phyloP scores from a whole-genome alignment of 1,140 invertebrate genomes.

The Apolygus lucorum region DNA sequence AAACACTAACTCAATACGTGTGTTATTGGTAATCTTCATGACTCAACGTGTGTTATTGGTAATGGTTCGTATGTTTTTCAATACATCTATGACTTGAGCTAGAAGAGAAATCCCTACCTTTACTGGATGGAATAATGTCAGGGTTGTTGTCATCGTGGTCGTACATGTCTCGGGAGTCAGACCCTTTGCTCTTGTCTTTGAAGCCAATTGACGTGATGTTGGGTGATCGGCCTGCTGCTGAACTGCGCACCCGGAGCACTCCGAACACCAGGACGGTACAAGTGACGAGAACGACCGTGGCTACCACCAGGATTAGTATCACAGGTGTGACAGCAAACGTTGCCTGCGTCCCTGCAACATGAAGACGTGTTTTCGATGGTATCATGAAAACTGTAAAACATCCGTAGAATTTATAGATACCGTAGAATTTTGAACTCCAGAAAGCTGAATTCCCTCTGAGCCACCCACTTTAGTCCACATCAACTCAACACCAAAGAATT shows the following conservation, averaged over 20 bases:
- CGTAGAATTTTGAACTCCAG: too few species aligned
- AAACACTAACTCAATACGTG: too few species aligned
- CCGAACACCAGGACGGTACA: conserved; percentile 60
- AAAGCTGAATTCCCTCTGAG: too few species aligned
- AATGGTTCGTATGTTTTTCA: too few species aligned
- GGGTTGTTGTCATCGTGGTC: conserved; percentile 72
- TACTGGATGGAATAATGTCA: conserved; percentile 74
- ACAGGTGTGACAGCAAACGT: conserved; percentile 63
- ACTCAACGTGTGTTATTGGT: too few species aligned
- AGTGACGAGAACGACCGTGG: conserved; percentile 60
- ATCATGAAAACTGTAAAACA: too few species aligned
- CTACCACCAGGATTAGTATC: conserved; percentile 61
- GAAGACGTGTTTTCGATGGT: neutral
- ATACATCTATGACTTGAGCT: too few species aligned
- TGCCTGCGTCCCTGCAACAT: conserved; percentile 46
- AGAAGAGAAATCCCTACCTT: too few species aligned
- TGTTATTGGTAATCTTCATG: too few species aligned
- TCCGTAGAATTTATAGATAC: too few species aligned
- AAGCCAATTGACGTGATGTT: conserved; percentile 53
- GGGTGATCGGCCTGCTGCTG: conserved; percentile 31
- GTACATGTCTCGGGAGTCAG: conserved; percentile 56
- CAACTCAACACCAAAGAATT: too few species aligned
- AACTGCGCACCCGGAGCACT: conserved; percentile 51
- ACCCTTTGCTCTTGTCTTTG: conserved; percentile 57
- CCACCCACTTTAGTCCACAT: too few species aligned